Evolutionary conservation across 2,888 invertebrate genomes (phyloP).

Genomic region (Monoplex corrugatus): DNA sequence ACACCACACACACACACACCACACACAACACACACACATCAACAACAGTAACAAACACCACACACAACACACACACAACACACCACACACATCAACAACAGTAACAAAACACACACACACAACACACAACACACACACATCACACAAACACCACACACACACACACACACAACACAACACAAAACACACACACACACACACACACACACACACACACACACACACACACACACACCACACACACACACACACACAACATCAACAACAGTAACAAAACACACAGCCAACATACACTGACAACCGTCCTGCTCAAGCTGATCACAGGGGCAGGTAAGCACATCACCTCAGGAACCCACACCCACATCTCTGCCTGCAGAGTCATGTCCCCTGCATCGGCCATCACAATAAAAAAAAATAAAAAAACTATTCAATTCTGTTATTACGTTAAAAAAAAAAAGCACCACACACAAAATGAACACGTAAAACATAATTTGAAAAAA

Average conservation of each 20-base stretch:
- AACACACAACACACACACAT: not conserved
- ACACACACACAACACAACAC: not conserved
- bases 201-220: not conserved
- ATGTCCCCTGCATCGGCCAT: not conserved
- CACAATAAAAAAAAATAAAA: not conserved
- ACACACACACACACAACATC: too few relatives aligned
- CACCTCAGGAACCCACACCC: not conserved
- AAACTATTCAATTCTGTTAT: too few relatives aligned
- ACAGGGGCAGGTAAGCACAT: not conserved
- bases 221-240: too few relatives aligned
- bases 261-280: not conserved
- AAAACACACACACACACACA: not conserved
- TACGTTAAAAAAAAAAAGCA: too few relatives aligned
- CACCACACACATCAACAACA: too few relatives aligned
- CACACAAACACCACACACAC: not conserved
- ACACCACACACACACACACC: not conserved
- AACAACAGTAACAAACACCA: too few relatives aligned
- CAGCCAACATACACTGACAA: not conserved
- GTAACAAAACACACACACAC: not conserved
- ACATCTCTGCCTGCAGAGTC: conserved; percentile 38
- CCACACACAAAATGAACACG: too few relatives aligned
- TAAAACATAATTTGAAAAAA: not conserved
- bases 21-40: not conserved
- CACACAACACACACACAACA: too few relatives aligned
- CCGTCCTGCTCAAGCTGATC: not conserved